Evolutionary conservation across 2,888 invertebrate genomes (phyloP).

Genomic region (Leptopilina drosophilae): DNA sequence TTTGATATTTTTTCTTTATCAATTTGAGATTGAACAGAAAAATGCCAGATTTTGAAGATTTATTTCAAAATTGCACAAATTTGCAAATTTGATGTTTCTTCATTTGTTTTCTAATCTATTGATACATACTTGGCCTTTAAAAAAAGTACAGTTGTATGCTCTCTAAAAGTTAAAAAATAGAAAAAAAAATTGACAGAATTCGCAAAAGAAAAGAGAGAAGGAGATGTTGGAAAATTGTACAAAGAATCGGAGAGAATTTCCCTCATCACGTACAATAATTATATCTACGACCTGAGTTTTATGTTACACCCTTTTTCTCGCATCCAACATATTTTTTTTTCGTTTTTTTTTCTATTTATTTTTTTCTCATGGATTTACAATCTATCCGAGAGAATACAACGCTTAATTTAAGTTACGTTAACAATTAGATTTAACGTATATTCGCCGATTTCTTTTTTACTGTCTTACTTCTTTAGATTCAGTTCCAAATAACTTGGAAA

Average conservation of each 20-base stretch:
- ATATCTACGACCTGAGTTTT: conserved; percentile 54
- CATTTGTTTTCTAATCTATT: conserved; percentile 37
- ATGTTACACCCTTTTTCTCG: conserved; percentile 47
- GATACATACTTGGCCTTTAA: conserved; percentile 38
- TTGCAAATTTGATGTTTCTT: conserved; percentile 21
- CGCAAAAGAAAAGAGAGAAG: conserved; percentile 12
- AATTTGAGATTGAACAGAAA: conserved; percentile 22
- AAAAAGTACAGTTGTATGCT: conserved; percentile 31
- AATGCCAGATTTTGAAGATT: conserved; percentile 28
- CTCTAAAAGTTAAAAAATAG: conserved; percentile 42
- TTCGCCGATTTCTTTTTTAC: conserved; percentile 43
- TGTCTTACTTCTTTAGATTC: conserved; percentile 42
- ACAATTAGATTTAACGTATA: conserved; percentile 57
- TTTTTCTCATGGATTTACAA: conserved; percentile 30
- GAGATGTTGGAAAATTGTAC: conserved; percentile 37
- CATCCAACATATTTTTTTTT: conserved; percentile 24
- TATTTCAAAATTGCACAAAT: conserved; percentile 26
- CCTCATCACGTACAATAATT: conserved; percentile 39
- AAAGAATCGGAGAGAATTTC: conserved; percentile 39
- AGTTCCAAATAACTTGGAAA: conserved; percentile 2
- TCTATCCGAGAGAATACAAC: conserved; percentile 47
- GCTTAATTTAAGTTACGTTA: conserved; percentile 53
- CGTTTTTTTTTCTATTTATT: too few relatives aligned
- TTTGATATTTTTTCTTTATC: conserved; percentile 2
- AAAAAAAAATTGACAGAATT: conserved; percentile 23